Percentiles rank a stretch among this genome's conserved stretches.
Evolutionary conservation across 2,113 vertebrate species (phyloP).

Genomic region (Erpornis zantholeuca): DNA sequence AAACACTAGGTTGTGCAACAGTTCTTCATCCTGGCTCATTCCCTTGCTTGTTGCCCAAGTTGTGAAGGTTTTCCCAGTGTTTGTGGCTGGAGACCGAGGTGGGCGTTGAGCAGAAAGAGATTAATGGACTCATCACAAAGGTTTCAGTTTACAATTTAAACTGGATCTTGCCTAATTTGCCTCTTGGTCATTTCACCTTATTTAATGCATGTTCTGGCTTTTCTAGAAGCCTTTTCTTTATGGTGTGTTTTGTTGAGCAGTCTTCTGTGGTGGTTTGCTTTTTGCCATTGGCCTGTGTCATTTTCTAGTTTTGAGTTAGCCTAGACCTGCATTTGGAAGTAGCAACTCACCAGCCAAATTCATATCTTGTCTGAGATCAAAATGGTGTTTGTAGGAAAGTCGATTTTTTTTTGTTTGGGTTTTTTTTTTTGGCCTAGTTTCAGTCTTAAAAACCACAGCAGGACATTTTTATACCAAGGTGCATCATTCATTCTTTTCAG

Average conservation of each 20-base stretch:
- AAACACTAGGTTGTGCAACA: background rate
- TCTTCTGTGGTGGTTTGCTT: background rate
- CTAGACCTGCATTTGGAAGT: background rate
- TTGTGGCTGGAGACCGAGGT: background rate
- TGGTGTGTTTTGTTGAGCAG: background rate
- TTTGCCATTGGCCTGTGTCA: background rate
- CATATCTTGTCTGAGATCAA: background rate
- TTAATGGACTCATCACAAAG: background rate
- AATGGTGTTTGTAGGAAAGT: background rate
- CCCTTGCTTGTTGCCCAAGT: background rate
- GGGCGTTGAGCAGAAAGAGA: rapidly evolving
- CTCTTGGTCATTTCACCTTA: background rate
- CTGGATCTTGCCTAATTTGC: background rate
- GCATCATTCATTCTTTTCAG: background rate
- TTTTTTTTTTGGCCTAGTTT: background rate
- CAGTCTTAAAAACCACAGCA: background rate
- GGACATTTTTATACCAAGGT: background rate
- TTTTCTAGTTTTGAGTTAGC: background rate
- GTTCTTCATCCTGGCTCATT: background rate
- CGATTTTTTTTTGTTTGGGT: background rate
- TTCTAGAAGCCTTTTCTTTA: background rate
- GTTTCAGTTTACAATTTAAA: background rate
- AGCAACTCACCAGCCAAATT: background rate
- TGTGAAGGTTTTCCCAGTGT: background rate
- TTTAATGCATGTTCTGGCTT: background rate